Evolutionary conservation across 2,888 invertebrate genomes (phyloP).

Genomic region (Aradus depressus): DNA sequence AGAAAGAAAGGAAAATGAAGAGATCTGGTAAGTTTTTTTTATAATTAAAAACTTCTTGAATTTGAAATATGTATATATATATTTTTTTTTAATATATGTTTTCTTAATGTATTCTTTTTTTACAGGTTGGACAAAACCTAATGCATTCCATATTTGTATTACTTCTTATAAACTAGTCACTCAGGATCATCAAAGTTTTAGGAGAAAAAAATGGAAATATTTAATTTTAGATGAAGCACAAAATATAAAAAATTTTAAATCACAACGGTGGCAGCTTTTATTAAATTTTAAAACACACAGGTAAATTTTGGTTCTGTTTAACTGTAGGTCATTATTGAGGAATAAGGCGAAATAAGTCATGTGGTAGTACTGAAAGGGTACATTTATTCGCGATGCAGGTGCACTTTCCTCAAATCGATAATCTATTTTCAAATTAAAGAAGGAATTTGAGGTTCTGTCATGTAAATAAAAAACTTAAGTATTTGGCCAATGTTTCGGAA

Average conservation of each 20-base stretch:
- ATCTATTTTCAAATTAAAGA: no score
- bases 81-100: no score
- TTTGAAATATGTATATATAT: no score
- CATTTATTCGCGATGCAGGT: no score
- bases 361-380: constrained; percentile 16
- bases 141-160: constrained; percentile 96
- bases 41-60: background rate
- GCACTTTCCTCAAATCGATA: no score
- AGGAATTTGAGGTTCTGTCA: no score
- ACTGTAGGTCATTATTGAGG: background rate
- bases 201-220: constrained; percentile 96
- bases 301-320: constrained; percentile 33
- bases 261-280: constrained; percentile 94
- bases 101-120: background rate
- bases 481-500: no score
- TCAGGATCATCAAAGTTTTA: constrained; percentile 95
- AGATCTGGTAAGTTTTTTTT: constrained; percentile 45
- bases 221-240: constrained; percentile 96
- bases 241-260: constrained; percentile 99
- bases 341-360: constrained; percentile 11
- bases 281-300: constrained; percentile 88
- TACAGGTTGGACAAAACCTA: constrained; percentile 89
- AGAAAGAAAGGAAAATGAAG: constrained; percentile 87
- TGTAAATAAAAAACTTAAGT: no score
- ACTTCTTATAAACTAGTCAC: constrained; percentile 96